Evolutionary conservation across 2,113 vertebrate genomes (phyloP).

Genomic region (Picathartes gymnocephalus): DNA sequence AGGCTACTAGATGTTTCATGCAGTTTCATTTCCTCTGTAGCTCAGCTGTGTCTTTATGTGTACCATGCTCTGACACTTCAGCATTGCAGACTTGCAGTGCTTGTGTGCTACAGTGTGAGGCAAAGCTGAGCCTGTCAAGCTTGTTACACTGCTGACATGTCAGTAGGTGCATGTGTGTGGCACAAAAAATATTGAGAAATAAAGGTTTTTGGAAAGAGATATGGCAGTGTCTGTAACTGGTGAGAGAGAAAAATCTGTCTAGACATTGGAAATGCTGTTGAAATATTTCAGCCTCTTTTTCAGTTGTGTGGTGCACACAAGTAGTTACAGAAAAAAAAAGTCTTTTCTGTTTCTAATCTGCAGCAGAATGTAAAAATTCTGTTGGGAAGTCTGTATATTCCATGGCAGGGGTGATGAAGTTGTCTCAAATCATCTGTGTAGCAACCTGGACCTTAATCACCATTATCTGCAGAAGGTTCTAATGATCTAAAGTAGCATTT

Average conservation of each 20-base stretch:
- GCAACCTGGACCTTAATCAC: not conserved
- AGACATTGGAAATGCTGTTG: not conserved
- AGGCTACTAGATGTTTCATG: not conserved
- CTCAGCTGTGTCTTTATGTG: not conserved
- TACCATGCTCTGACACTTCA: not conserved
- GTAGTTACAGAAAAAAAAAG: not conserved
- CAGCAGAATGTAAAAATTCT: not conserved
- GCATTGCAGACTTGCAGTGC: not conserved
- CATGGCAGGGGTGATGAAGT: not conserved
- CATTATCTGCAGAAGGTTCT: not conserved
- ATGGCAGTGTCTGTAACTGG: fast-evolving
- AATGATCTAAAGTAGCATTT: not conserved
- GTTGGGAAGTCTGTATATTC: not conserved
- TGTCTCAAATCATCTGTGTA: not conserved
- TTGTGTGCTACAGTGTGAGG: not conserved
- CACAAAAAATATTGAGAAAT: not conserved
- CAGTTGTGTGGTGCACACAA: not conserved
- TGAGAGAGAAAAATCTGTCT: not conserved
- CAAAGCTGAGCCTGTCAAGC: not conserved
- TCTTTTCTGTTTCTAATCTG: not conserved
- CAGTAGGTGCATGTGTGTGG: fast-evolving
- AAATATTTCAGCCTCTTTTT: not conserved
- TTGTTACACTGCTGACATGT: not conserved
- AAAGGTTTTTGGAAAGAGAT: not conserved
- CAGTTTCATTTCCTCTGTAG: not conserved